A percentile compares a stretch with the other conserved stretches of the same genome.
Evolutionary conservation across 23 tunicate species (phyloP).

Genomic region (Oikopleura vanhoeffeni): DNA sequence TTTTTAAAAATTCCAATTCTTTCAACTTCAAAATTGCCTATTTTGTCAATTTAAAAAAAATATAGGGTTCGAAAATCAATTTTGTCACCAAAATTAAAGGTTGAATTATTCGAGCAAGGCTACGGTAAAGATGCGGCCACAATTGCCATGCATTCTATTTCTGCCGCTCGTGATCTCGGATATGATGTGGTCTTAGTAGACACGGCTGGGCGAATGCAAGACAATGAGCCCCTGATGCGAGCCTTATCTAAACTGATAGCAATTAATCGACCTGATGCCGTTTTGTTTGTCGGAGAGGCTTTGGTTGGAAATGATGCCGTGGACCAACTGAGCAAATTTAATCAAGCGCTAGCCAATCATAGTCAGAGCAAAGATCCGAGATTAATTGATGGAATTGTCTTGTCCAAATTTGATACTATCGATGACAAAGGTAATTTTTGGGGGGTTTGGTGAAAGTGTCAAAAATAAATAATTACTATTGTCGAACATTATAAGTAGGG

Average conservation of each 20-base stretch:
- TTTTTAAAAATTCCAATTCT: too few relatives aligned
- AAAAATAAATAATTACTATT: too few relatives aligned
- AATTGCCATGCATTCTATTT: conserved; percentile 84
- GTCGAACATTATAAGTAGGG: too few relatives aligned
- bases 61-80: conserved; percentile 36
- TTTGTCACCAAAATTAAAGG: conserved; percentile 24
- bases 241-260: conserved; percentile 71
- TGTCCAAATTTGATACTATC: conserved; percentile 92
- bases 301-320: conserved; percentile 97
- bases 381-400: conserved; percentile 81
- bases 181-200: conserved; percentile 82
- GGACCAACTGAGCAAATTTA: conserved; percentile 83
- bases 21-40: too few relatives aligned
- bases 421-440: conserved; percentile 62
- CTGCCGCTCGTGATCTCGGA: conserved; percentile 56
- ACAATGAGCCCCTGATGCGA: conserved; percentile 97
- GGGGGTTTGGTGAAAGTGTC: too few relatives aligned
- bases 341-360: conserved; percentile 83
- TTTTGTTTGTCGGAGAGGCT: conserved; percentile 94
- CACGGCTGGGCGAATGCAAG: conserved; percentile 99
- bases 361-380: conserved; percentile 50
- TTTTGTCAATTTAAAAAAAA: too few relatives aligned
- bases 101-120: conserved; percentile 65
- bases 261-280: conserved; percentile 69
- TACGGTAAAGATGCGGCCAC: conserved; percentile 98